Evolutionary conservation across 2,113 vertebrate genomes (phyloP), one percentile per base, ranked within the genome.

Genomic region (Grammomys dolichurus): DNA sequence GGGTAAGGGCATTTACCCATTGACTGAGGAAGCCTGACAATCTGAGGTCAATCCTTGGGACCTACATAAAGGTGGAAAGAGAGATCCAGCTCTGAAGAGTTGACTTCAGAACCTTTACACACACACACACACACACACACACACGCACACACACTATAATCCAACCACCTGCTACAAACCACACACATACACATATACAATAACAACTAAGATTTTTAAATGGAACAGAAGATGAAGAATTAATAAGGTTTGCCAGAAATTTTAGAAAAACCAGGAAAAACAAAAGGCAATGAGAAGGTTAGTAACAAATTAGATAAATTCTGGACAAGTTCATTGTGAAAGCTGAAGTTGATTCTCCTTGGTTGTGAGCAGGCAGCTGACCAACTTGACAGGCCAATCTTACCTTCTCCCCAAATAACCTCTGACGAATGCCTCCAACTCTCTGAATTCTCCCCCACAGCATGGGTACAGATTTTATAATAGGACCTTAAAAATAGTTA

Each of bases 251-350:
- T 96, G 60, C n/a, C 69, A 94, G 77, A 92, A 95, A 73, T 82
- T 88, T 51, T n/a, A 88, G 85, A 88, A 76, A 89, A 95, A 88
- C 67, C 40, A 84, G 73, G n/a, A 82, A 93, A 95, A 82, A 67
- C 80, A 87, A 93, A 96, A 69, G 22, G 36, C 88, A 95, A 95
- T 36, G 73, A 95, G 60, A 26, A 63, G 24, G 2, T 89, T 96
- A 92, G 87, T 93, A 89, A 91, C 86, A 85, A 95, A 90, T 73
- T 72, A 95, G 65, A 96, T 67, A 94, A 86, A 96, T 86, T 93
- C 67, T 95, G 70, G 96, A 90, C 36, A 70, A 88, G 65, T 92
- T 54, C 80, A 92, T 19, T 26, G 89, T 86, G 51, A 87, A 97
- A 67, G 19, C 43, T 28, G 58, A n/a, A 54, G 33, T 33, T 80